Conservation (phyloP, 2,888 invertebrate genomes). For the Acronicta alni region DNA sequence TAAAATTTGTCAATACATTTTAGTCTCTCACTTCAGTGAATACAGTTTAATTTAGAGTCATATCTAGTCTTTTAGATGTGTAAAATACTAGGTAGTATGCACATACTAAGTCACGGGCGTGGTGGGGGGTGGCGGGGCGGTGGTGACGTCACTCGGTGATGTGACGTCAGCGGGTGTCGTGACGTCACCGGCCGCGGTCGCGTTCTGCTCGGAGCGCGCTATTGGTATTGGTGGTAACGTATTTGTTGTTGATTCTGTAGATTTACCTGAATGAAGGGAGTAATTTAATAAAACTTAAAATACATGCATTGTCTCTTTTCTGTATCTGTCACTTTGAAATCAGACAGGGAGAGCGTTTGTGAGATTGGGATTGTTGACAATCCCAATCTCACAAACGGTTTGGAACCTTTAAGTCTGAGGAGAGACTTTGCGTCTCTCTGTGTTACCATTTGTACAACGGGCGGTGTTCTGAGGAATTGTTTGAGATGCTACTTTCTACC, state of each 20-base stretch:
- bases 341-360: too few relatives aligned
- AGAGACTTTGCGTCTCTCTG: too few relatives aligned
- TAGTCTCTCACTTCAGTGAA: background rate
- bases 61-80: background rate
- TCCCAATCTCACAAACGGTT: too few relatives aligned
- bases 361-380: too few relatives aligned
- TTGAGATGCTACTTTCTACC: too few relatives aligned
- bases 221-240: constrained; percentile 4
- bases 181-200: constrained; percentile 38
- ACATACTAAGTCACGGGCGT: background rate
- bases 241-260: constrained; percentile 3
- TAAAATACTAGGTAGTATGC: background rate
- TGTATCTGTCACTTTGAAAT: too few relatives aligned
- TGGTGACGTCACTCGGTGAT: constrained; percentile 41
- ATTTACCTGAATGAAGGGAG: constrained; percentile 22
- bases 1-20: too few relatives aligned
- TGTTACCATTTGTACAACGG: too few relatives aligned
- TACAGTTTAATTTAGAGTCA: too few relatives aligned
- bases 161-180: constrained; percentile 19
- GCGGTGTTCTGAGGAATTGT: too few relatives aligned
- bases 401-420: too few relatives aligned
- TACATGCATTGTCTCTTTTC: too few relatives aligned
- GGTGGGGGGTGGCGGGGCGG: constrained; percentile 10
- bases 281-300: background rate
- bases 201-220: constrained; percentile 3